These are phyloP conservation scores for Diuraphis noxia DNA, from an alignment of 1,140 invertebrate species.

Conservation along the genomic window DNA sequence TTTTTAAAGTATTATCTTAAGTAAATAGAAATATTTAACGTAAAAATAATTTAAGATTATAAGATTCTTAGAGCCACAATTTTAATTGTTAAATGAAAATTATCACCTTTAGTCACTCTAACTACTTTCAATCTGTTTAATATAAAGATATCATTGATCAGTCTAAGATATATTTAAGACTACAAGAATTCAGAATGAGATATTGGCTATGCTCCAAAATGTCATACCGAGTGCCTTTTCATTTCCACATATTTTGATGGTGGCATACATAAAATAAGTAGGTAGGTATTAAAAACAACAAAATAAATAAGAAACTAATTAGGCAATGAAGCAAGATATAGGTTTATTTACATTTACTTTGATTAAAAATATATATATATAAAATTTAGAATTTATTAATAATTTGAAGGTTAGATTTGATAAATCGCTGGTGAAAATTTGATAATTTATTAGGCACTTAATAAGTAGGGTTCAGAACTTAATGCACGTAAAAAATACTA, in stretches of 20 bases:
- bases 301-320: background rate
- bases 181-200: constrained; percentile 24
- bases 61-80: background rate
- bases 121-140: background rate
- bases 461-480: too few species aligned
- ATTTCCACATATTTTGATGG: background rate
- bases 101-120: background rate
- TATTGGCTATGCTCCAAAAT: constrained; percentile 16
- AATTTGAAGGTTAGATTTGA: too few species aligned
- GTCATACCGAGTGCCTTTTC: background rate
- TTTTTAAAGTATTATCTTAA: background rate
- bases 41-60: background rate
- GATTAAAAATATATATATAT: background rate
- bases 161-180: constrained; percentile 38
- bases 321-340: background rate
- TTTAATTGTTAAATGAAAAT: background rate
- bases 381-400: background rate
- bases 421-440: background rate
- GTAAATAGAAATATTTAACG: background rate
- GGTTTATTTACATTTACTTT: background rate
- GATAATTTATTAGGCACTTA: background rate
- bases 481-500: too few species aligned
- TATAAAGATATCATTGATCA: background rate
- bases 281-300: background rate
- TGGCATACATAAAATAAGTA: background rate